A percentile compares a stretch with the other conserved stretches of the same genome.
phyloP scores from a whole-genome alignment of 2,888 invertebrate species.

The Cerastis leucographa region DNA sequence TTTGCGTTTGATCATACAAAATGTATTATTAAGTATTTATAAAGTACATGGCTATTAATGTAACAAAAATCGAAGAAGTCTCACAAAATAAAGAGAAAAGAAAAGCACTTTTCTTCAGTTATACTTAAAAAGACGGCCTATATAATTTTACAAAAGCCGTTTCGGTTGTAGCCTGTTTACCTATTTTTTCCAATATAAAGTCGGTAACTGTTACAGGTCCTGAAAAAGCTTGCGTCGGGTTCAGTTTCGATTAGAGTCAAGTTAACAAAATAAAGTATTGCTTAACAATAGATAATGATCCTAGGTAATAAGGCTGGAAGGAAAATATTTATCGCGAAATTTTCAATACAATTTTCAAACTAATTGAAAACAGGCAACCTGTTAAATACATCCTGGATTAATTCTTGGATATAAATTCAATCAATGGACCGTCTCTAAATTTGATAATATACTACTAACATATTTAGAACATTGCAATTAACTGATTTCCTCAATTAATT shows the following conservation, averaged over 20 bases:
- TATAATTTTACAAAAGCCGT: background rate
- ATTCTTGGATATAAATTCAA: background rate
- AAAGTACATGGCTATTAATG: background rate
- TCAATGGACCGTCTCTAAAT: background rate
- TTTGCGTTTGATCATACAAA: background rate
- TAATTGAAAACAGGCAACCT: background rate
- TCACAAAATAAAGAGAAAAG: background rate
- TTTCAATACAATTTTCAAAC: background rate
- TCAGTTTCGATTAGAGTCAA: background rate
- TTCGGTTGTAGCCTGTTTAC: background rate
- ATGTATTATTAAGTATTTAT: background rate
- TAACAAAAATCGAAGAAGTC: background rate
- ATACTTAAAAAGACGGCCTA: background rate
- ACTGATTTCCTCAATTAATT: background rate
- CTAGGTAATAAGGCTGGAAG: background rate
- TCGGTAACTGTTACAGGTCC: background rate
- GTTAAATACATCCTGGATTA: background rate
- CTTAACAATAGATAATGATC: background rate
- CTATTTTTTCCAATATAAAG: background rate
- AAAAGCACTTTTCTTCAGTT: background rate
- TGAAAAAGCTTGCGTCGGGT: background rate
- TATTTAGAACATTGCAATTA: background rate
- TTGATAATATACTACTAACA: background rate
- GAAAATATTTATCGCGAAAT: background rate
- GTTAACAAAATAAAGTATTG: background rate